phyloP scores from a whole-genome alignment of 2,888 invertebrate species.

The Falcaria lacertinaria region DNA sequence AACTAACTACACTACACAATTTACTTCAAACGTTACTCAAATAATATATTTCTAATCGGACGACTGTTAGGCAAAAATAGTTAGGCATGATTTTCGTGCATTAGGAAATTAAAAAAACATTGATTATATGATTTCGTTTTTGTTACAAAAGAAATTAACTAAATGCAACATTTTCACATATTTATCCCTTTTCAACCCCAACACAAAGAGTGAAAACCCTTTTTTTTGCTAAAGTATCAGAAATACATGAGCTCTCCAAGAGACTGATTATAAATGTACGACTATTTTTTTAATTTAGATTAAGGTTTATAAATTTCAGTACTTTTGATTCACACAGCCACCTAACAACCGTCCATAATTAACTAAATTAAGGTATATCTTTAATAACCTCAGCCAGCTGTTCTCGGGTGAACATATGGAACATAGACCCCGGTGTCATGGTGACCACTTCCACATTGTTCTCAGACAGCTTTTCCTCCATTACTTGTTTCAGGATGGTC shows the following conservation, averaged over 20 bases:
- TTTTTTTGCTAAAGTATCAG: too few relatives aligned
- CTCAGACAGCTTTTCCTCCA: constrained; percentile 99
- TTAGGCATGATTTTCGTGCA: too few relatives aligned
- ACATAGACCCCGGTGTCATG: constrained; percentile 90
- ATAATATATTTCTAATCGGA: not conserved
- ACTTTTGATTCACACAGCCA: constrained; percentile 12
- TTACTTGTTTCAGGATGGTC: constrained; percentile 98
- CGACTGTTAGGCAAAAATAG: not conserved
- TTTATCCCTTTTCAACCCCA: too few relatives aligned
- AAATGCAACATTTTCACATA: too few relatives aligned
- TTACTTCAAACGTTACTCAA: constrained; percentile 57
- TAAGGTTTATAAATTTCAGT: too few relatives aligned
- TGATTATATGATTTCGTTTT: too few relatives aligned
- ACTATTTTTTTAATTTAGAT: too few relatives aligned
- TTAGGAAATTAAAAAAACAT: too few relatives aligned
- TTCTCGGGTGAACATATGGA: constrained; percentile 94
- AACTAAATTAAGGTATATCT: constrained; percentile 80
- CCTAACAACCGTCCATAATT: constrained; percentile 12
- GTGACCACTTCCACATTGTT: constrained; percentile 98
- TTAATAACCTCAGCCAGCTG: constrained; percentile 94
- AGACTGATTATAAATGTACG: too few relatives aligned
- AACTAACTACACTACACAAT: constrained; percentile 30
- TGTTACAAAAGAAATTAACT: too few relatives aligned
- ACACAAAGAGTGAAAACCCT: too few relatives aligned
- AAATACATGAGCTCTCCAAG: too few relatives aligned